These are phyloP conservation scores for western clawed frog (Xenopus tropicalis) DNA, from an alignment of 2,113 vertebrate species.

Conservation along the genomic window UCB_Xtro_10.0 CM004450.2:65592001-65592500, in stretches of 20 bases:
- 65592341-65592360: constrained; percentile 40
- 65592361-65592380: constrained; percentile 25
- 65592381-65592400: constrained; percentile 16
- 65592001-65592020: too few species aligned
- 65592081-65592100: not conserved
- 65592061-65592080: not conserved
- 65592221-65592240: too few species aligned
- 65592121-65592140: constrained; percentile 25
- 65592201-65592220: too few species aligned
- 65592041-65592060: not conserved
- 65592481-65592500: constrained; percentile 33
- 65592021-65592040: too few species aligned
- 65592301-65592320: constrained; percentile 39
- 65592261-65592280: constrained; percentile 53
- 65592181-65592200: too few species aligned
- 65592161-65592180: constrained; percentile 32
- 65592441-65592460: constrained; percentile 43
- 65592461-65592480: constrained; percentile 62
- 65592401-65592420: constrained; percentile 24
- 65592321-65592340: constrained; percentile 51
- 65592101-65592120: constrained; percentile 33
- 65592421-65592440: constrained; percentile 49
- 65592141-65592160: constrained; percentile 8
- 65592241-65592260: too few species aligned
- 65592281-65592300: constrained; percentile 49